Percentiles rank a stretch among this genome's conserved stretches.
Evolutionary conservation across 1,140 invertebrate genomes (phyloP).

Genomic region (Aporrectodea caliginosa): DNA sequence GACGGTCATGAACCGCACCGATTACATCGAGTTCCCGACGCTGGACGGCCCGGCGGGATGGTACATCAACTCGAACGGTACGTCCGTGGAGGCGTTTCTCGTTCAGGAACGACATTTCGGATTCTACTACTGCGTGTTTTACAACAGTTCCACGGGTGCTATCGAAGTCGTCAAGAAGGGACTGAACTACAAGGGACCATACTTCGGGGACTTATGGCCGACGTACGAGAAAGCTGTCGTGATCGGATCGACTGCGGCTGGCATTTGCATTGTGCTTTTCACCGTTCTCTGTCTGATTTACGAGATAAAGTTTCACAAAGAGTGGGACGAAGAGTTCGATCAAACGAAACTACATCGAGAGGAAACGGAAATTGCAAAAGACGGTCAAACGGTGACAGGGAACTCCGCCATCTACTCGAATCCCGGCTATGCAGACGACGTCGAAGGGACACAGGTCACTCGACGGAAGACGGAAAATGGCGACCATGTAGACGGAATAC

Average conservation of each 20-base stretch:
- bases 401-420: too few relatives aligned
- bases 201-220: conserved; percentile 38
- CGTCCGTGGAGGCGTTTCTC: neutral
- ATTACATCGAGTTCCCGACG: conserved; percentile 1
- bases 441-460: too few relatives aligned
- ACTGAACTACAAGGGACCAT: conserved; percentile 44
- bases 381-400: too few relatives aligned
- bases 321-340: too few relatives aligned
- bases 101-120: conserved; percentile 38
- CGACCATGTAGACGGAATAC: too few relatives aligned
- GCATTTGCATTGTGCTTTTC: conserved; percentile 33
- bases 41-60: conserved; percentile 19
- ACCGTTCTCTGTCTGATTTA: neutral
- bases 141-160: conserved; percentile 14
- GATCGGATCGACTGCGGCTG: conserved; percentile 41
- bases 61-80: conserved; percentile 5
- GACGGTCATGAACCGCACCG: conserved; percentile 1
- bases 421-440: too few relatives aligned
- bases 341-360: too few relatives aligned
- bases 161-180: conserved; percentile 35
- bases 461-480: too few relatives aligned
- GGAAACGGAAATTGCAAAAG: too few relatives aligned
- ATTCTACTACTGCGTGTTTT: conserved; percentile 42
- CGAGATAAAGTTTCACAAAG: neutral
- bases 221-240: conserved; percentile 41